phyloP scores from a whole-genome alignment of 2,888 invertebrate genomes.

The Camptogramma bilineatum region DNA sequence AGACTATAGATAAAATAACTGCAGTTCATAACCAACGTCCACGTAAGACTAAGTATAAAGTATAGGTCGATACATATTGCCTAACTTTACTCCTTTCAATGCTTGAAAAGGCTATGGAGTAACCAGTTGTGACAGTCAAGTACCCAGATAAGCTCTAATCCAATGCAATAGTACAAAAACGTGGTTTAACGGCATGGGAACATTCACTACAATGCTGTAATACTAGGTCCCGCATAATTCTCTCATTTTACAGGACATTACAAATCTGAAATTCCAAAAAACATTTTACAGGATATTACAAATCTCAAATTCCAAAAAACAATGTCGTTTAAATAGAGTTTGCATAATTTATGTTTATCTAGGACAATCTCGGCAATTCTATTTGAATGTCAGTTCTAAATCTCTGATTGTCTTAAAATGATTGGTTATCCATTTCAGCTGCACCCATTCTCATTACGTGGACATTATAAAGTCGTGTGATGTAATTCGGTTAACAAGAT shows the following conservation, averaged over 20 bases:
- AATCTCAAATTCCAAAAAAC: neutral
- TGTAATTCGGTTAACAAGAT: conserved; percentile 35
- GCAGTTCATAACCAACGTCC: no score
- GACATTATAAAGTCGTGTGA: conserved; percentile 30
- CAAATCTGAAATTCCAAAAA: neutral
- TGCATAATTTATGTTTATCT: conserved; percentile 9
- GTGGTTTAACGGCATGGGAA: conserved; percentile 57
- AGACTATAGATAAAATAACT: no score
- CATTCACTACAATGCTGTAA: conserved; percentile 63
- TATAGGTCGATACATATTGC: neutral
- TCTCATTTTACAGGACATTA: conserved; percentile 14
- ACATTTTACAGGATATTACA: conserved; percentile 13
- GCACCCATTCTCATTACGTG: conserved; percentile 24
- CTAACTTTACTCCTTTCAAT: conserved; percentile 18
- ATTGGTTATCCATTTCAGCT: conserved; percentile 32
- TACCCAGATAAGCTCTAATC: conserved; percentile 33
- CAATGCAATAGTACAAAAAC: conserved; percentile 50
- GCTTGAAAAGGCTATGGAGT: conserved; percentile 16
- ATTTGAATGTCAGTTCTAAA: conserved; percentile 31
- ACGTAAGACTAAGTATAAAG: neutral
- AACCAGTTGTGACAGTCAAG: conserved; percentile 29
- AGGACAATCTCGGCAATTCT: conserved; percentile 18
- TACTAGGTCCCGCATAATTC: conserved; percentile 32
- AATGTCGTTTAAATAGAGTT: conserved; percentile 1
- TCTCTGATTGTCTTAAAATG: conserved; percentile 19